Conservation (phyloP, 2,797 vertebrate species). For the Sebastes trivittatus region DNA sequence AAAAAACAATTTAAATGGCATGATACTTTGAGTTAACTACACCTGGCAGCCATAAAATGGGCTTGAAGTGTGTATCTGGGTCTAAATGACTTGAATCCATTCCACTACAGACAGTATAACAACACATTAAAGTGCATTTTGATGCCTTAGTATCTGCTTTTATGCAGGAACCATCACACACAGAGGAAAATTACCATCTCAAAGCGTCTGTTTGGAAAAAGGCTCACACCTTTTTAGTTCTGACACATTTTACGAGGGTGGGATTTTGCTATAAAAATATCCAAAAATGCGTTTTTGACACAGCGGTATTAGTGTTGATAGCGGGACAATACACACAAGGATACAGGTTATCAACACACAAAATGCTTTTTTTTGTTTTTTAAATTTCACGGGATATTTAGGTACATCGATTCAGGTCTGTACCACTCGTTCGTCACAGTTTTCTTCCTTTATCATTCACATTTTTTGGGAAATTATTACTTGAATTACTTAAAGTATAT, state of each 20-base stretch:
- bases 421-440: not conserved
- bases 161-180: slow-evolving; percentile 2
- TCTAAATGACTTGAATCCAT: slow-evolving; percentile 1
- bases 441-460: slow-evolving; percentile 11
- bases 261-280: not conserved
- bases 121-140: not conserved
- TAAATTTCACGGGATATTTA: not conserved
- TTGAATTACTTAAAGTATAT: slow-evolving; percentile 1
- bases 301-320: not conserved
- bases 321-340: not conserved
- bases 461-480: slow-evolving; percentile 31
- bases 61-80: not conserved
- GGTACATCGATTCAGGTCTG: not conserved
- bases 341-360: not conserved
- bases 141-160: not conserved
- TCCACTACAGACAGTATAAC: not conserved
- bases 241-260: not conserved
- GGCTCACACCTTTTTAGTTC: slow-evolving; percentile 4
- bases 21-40: not conserved
- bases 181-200: slow-evolving; percentile 19
- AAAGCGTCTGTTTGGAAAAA: slow-evolving; percentile 6
- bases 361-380: not conserved
- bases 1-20: not conserved
- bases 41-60: not conserved
- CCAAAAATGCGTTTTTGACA: not conserved